These are phyloP conservation scores for Hoplostethus mediterraneus DNA, from an alignment of 2,797 vertebrate species.

Conservation along the genomic window DNA sequence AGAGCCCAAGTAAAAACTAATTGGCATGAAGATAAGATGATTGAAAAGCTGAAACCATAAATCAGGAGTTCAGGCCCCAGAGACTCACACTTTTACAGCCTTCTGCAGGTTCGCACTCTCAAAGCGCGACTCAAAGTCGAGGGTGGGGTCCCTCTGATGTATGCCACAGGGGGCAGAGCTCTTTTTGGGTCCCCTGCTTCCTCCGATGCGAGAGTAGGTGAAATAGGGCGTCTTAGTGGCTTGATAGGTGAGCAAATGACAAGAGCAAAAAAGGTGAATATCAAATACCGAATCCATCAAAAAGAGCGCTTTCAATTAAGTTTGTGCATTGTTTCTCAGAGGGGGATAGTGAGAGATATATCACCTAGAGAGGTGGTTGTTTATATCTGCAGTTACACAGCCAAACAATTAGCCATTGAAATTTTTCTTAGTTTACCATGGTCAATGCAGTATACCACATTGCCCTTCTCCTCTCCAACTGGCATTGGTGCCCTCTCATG, in stretches of 20 bases:
- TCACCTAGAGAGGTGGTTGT: neutral
- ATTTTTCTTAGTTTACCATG: conserved; percentile 79
- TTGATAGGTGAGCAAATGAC: conserved; percentile 43
- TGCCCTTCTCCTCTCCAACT: conserved; percentile 79
- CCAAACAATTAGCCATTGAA: neutral
- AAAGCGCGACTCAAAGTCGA: conserved; percentile 95
- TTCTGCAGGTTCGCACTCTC: conserved; percentile 96
- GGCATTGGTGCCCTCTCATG: conserved; percentile 72
- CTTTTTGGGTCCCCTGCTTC: conserved; percentile 79
- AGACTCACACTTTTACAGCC: conserved; percentile 91
- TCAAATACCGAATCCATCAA: neutral
- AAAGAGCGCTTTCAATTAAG: neutral
- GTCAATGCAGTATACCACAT: conserved; percentile 85
- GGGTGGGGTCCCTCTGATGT: conserved; percentile 75
- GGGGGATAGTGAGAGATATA: neutral
- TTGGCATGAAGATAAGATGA: neutral
- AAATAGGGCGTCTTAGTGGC: conserved; percentile 82
- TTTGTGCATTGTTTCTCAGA: neutral
- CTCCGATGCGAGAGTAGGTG: conserved; percentile 86
- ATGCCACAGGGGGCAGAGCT: conserved; percentile 37
- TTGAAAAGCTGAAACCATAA: neutral
- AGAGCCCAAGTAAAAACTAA: neutral
- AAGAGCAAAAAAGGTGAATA: neutral
- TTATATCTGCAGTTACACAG: neutral
- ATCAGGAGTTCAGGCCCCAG: neutral